A percentile compares a stretch with the other conserved stretches of the same genome.
phyloP scores from a whole-genome alignment of 2,113 vertebrate genomes.

The Orycteropus afer region DNA sequence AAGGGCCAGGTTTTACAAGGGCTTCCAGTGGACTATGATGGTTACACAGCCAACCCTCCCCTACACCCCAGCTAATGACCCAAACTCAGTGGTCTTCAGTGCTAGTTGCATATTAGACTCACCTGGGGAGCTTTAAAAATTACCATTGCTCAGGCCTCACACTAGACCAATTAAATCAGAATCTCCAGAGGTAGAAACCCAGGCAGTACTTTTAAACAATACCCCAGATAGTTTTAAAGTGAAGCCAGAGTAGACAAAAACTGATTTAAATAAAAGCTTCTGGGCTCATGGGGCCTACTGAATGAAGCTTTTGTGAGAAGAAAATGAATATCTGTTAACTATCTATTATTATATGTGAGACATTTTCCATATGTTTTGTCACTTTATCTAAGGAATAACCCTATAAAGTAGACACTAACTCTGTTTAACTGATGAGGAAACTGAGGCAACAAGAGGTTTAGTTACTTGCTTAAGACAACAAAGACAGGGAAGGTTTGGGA shows the following conservation, averaged over 20 bases:
- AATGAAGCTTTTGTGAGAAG: slow-evolving; percentile 29
- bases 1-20: slow-evolving; percentile 53
- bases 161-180: slow-evolving; percentile 36
- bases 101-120: not conserved
- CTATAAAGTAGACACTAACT: not conserved
- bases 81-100: slow-evolving; percentile 31
- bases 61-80: not conserved
- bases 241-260: not conserved
- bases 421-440: not conserved
- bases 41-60: not conserved
- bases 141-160: not conserved
- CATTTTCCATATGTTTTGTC: not conserved
- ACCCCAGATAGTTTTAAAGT: slow-evolving; percentile 35
- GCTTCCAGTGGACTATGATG: slow-evolving; percentile 15
- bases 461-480: not conserved
- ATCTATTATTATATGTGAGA: not conserved
- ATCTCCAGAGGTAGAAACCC: not conserved
- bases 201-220: not conserved
- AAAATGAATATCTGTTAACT: not conserved
- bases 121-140: slow-evolving; percentile 51
- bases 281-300: not conserved
- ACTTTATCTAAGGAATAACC: not conserved
- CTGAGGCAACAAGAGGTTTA: not conserved
- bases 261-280: not conserved
- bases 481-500: not conserved